Evolutionary conservation across 2,113 vertebrate species (phyloP).

Genomic region (Lepidothrix coronata): DNA sequence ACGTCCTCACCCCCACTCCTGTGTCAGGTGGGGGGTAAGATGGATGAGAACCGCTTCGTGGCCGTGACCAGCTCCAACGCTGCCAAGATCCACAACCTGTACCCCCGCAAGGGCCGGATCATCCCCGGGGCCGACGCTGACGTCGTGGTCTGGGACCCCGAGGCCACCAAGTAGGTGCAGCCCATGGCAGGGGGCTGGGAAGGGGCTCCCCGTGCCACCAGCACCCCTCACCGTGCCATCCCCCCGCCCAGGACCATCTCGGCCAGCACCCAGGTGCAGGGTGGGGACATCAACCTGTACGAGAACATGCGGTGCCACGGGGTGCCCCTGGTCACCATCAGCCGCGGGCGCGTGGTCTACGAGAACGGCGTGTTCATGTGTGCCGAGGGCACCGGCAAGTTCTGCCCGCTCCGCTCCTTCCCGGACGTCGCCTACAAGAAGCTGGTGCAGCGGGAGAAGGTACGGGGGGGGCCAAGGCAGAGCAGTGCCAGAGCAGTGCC

Average conservation of each 20-base stretch:
- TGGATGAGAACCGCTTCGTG: constrained; percentile 97
- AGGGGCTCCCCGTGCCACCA: accelerated
- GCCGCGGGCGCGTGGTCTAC: constrained; percentile 91
- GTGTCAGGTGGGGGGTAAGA: constrained; percentile 90
- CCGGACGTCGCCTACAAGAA: constrained; percentile 97
- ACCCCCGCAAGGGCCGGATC: constrained; percentile 94
- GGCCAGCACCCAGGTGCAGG: constrained; percentile 90
- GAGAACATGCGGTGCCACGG: constrained; percentile 94
- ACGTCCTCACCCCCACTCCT: accelerated
- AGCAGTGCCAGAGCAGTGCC: neutral
- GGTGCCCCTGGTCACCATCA: constrained; percentile 92
- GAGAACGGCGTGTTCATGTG: constrained; percentile 96
- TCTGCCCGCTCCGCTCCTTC: constrained; percentile 92
- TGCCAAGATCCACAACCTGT: constrained; percentile 96
- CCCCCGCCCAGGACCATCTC: constrained; percentile 84
- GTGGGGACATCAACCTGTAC: constrained; percentile 91
- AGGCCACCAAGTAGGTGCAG: constrained; percentile 86
- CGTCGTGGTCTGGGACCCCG: constrained; percentile 95
- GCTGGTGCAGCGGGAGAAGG: constrained; percentile 97
- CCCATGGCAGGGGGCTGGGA: accelerated
- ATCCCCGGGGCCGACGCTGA: constrained; percentile 93
- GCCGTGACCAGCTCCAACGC: constrained; percentile 96
- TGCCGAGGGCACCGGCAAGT: constrained; percentile 91
- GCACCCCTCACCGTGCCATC: accelerated
- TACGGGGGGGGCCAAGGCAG: neutral